Percentiles rank a stretch among this genome's conserved stretches.
Evolutionary conservation across 2,888 invertebrate genomes (phyloP).

Genomic region (Drosophila nigricruria): DNA sequence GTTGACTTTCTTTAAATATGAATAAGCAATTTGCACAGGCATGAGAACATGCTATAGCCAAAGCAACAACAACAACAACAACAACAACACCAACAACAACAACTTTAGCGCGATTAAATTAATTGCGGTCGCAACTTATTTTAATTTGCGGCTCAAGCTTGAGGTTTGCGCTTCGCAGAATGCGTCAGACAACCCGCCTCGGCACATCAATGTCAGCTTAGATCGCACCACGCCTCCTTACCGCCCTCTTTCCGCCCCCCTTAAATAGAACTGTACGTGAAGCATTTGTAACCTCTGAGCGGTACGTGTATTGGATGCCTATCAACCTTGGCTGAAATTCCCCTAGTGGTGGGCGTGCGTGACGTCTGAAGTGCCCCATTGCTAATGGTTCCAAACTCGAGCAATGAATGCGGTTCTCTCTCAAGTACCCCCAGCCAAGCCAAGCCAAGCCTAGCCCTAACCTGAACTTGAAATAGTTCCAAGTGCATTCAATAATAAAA

Average conservation of each 20-base stretch:
- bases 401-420: conserved; percentile 8
- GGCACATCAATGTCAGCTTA: conserved; percentile 46
- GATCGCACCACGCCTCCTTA: neutral
- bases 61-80: conserved; percentile 25
- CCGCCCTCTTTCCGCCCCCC: neutral
- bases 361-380: conserved; percentile 23
- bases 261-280: neutral
- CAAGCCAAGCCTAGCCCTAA: neutral
- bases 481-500: conserved; percentile 19
- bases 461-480: conserved; percentile 33
- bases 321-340: conserved; percentile 25
- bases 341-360: conserved; percentile 48
- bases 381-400: conserved; percentile 21
- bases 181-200: conserved; percentile 35
- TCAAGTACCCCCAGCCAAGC: neutral
- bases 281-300: conserved; percentile 5
- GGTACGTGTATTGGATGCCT: conserved; percentile 37
- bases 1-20: conserved; percentile 63
- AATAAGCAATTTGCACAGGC: conserved; percentile 51
- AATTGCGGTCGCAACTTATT: conserved; percentile 64
- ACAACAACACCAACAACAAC: conserved; percentile 33
- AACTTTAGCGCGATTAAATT: conserved; percentile 54
- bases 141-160: conserved; percentile 26
- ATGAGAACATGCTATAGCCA: conserved; percentile 59
- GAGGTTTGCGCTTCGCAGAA: conserved; percentile 28